Conservation (phyloP, 1,140 invertebrate genomes). For the Drosophila littoralis region DNA sequence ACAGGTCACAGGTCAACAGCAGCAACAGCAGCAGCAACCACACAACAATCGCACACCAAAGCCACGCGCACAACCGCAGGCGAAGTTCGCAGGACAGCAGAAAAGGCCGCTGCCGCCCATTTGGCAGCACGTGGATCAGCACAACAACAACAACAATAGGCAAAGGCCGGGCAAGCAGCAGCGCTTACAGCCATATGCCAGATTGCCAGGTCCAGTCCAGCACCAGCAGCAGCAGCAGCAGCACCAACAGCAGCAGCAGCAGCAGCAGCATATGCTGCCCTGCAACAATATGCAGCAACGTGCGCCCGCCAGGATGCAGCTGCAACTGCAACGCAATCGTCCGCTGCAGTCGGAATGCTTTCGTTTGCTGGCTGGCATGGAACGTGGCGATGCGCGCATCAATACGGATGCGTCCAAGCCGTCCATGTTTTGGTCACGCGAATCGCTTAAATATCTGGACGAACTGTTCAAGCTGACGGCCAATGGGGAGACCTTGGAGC, state of each 20-base stretch:
- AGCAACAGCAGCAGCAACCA: constrained; percentile 23
- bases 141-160: constrained; percentile 16
- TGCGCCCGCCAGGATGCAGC: constrained; percentile 39
- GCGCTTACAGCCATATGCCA: constrained; percentile 2
- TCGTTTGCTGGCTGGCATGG: constrained; percentile 47
- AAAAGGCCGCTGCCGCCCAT: constrained; percentile 17
- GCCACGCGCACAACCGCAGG: constrained; percentile 12
- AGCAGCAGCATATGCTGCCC: constrained; percentile 53
- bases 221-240: constrained; percentile 33
- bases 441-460: constrained; percentile 71
- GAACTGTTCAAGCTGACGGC: constrained; percentile 54
- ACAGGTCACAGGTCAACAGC: not conserved
- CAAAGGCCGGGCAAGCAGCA: constrained; percentile 27
- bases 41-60: constrained; percentile 23
- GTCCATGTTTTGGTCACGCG: constrained; percentile 78
- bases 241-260: constrained; percentile 3
- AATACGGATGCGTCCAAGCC: constrained; percentile 56
- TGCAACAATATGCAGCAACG: constrained; percentile 56
- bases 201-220: constrained; percentile 3
- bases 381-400: constrained; percentile 32
- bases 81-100: not conserved
- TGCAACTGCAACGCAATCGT: constrained; percentile 46
- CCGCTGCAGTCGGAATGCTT: constrained; percentile 53
- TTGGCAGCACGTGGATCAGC: constrained; percentile 34
- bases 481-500: constrained; percentile 47